Evolutionary conservation across 2,113 vertebrate genomes (phyloP).

Genomic region (Holacanthus passer): DNA sequence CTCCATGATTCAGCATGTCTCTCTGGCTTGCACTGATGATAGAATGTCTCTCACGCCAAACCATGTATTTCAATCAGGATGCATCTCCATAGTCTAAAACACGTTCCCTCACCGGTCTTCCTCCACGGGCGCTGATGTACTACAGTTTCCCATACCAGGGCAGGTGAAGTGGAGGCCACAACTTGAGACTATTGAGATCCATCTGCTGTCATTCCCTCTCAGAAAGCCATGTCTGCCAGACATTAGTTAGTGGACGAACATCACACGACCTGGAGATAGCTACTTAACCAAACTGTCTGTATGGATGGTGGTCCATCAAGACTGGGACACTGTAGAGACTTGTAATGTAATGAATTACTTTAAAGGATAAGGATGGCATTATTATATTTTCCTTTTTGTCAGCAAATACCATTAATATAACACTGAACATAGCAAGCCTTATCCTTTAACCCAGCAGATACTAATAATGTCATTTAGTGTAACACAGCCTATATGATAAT

Average conservation of each 20-base stretch:
- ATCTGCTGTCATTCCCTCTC: not conserved
- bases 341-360: not conserved
- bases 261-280: slow-evolving; percentile 12
- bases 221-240: slow-evolving; percentile 22
- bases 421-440: not conserved
- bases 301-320: not conserved
- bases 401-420: not conserved
- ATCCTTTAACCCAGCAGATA: not conserved
- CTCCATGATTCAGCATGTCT: slow-evolving; percentile 51
- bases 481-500: not conserved
- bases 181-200: slow-evolving; percentile 27
- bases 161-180: not conserved
- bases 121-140: not conserved
- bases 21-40: slow-evolving; percentile 52
- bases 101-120: not conserved
- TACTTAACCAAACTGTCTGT: slow-evolving; percentile 45
- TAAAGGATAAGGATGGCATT: not conserved
- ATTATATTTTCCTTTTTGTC: not conserved
- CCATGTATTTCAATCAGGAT: not conserved
- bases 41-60: slow-evolving; percentile 42
- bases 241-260: too few species aligned
- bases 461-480: slow-evolving; percentile 9
- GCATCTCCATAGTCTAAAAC: slow-evolving; percentile 15
- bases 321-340: slow-evolving; percentile 22
- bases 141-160: not conserved